Percentiles rank a stretch among this genome's conserved stretches.
Evolutionary conservation across 2,797 vertebrate species (phyloP).

Genomic region (Aldrovandia affinis): DNA sequence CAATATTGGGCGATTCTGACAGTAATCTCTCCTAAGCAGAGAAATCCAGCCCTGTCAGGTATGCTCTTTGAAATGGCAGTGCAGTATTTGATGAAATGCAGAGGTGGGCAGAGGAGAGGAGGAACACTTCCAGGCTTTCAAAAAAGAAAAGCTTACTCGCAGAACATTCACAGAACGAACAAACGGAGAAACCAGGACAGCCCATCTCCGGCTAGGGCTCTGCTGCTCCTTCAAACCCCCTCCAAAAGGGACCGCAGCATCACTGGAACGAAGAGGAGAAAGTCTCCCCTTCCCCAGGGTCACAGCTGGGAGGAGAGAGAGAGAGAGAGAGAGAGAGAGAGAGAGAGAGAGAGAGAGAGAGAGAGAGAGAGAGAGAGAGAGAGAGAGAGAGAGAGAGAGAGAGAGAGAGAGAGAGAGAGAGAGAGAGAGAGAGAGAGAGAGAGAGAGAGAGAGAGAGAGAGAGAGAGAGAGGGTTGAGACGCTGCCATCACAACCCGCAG

Average conservation of each 20-base stretch:
- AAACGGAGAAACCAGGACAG: constrained; percentile 1
- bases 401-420: background rate
- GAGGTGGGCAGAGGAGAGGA: background rate
- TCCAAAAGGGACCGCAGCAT: background rate
- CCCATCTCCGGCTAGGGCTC: background rate
- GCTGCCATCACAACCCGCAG: background rate
- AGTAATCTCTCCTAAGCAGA: background rate
- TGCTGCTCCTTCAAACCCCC: background rate
- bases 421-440: background rate
- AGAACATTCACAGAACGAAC: background rate
- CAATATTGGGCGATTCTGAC: background rate
- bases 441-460: background rate
- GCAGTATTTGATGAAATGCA: background rate
- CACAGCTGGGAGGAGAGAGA: background rate
- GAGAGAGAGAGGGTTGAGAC: background rate
- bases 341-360: background rate
- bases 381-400: background rate
- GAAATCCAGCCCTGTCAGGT: background rate
- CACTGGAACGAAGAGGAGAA: background rate
- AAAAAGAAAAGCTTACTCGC: background rate
- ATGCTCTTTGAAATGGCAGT: background rate
- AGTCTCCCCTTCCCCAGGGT: background rate
- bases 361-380: background rate
- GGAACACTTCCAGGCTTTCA: background rate
- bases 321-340: background rate